Base-by-base conservation (phyloP, 2,797 vertebrate species). In the Microctenopoma lineatum region DNA sequence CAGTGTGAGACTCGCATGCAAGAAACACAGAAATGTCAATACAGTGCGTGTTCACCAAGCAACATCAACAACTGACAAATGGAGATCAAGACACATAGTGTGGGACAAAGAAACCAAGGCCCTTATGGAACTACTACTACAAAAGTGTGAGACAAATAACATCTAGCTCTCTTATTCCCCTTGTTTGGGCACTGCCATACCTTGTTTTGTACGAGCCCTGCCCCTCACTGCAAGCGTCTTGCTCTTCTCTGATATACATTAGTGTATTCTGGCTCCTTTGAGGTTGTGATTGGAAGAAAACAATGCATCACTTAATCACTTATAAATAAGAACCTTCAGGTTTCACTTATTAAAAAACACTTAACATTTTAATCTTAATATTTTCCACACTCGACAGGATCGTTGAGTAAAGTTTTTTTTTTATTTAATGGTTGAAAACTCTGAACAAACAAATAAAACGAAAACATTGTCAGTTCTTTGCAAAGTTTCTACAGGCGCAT, bases 1-100 rank as follows among this genome's bases (percentile, higher is more conserved):
- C 86, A 87, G 84, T 86, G 95, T 96, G 96, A 98, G 96, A 97
- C 94, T 95, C 94, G 94, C 96, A 93, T 95, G 94, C 92, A 94
- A 80, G 66, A 84, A 83, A 91, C 83, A 91, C 82, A 89, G 76
- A 68, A 77, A 90, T 75, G 87, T 86, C 77, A 76, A 84, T 70
- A 90, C 83, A 80, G 41, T 72, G 82, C 73, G 84, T 87, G 89
- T 84, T 81, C 84, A 89, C 87, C 86, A 66, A 66, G 84, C 75
- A 74, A 88, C 79, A 73, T 63, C 63, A 83, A 80, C 76, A 74
- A 71, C 46, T 62, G 79, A 83, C 86, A 70, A 87, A 86, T 87
- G 90, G 70, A 76, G 59, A 66, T 75, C 79, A 61, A 70, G 64
- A 88, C 64, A 38, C 58, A 84, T 76, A 68, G 62, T 16, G 54